A percentile compares a stretch with the other conserved stretches of the same genome.
Evolutionary conservation across 2,797 vertebrate genomes (phyloP).

Genomic region (Acestrorhynchus altus): DNA sequence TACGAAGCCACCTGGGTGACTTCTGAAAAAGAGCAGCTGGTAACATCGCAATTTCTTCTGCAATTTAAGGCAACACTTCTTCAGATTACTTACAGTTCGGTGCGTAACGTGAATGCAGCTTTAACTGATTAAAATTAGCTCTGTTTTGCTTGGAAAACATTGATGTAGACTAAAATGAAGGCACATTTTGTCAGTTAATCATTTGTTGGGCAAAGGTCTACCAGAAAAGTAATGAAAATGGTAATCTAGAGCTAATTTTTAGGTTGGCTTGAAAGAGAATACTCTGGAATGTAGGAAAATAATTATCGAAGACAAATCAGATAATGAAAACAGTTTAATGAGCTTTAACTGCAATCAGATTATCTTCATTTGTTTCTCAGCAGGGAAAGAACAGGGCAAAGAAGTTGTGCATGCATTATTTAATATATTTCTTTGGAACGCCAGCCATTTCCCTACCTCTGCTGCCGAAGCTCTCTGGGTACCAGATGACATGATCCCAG

Average conservation of each 20-base stretch:
- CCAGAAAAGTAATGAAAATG: neutral
- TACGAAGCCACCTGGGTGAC: neutral
- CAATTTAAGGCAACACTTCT: neutral
- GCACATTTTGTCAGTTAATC: neutral
- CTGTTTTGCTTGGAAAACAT: neutral
- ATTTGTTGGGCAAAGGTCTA: neutral
- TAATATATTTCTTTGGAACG: constrained; percentile 17
- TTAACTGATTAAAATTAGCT: neutral
- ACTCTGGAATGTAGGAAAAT: neutral
- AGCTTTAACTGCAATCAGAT: constrained; percentile 9
- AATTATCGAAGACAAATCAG: neutral
- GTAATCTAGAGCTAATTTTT: neutral
- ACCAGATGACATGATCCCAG: constrained; percentile 62
- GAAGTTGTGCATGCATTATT: constrained; percentile 45
- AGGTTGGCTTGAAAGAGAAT: neutral
- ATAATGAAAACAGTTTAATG: neutral
- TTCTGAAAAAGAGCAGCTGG: constrained; percentile 17
- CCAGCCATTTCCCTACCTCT: constrained; percentile 50
- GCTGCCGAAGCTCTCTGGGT: constrained; percentile 50
- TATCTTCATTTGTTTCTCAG: constrained; percentile 11
- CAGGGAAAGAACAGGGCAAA: constrained; percentile 15
- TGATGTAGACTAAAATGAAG: neutral
- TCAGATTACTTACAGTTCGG: neutral
- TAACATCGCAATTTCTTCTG: constrained; percentile 14
- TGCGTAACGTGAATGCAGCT: neutral